phyloP scores from a whole-genome alignment of 2,113 vertebrate genomes.

The Oncorhynchus mykiss region DNA sequence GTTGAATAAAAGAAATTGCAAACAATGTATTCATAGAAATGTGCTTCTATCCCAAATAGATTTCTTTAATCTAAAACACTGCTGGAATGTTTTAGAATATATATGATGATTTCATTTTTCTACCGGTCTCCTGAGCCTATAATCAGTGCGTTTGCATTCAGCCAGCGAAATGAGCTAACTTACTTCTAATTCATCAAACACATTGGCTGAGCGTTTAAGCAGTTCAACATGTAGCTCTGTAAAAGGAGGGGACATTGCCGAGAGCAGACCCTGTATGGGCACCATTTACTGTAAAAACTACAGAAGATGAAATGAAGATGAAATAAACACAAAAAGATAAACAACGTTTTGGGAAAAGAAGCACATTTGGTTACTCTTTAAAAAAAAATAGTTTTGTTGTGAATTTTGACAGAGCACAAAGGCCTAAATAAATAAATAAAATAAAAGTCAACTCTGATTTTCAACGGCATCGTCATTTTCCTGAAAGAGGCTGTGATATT shows the following conservation, averaged over 20 bases:
- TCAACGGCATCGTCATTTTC: neutral
- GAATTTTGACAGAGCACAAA: neutral
- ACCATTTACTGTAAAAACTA: too few relatives aligned
- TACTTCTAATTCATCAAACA: slow-evolving; percentile 64
- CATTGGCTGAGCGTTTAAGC: slow-evolving; percentile 39
- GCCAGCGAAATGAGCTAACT: slow-evolving; percentile 56
- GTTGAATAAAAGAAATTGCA: slow-evolving; percentile 34
- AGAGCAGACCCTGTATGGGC: too few relatives aligned
- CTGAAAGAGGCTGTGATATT: neutral
- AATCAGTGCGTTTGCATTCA: slow-evolving; percentile 70
- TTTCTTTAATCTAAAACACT: slow-evolving; percentile 68
- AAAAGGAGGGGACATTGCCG: neutral
- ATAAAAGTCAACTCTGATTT: too few relatives aligned
- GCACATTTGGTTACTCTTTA: slow-evolving; percentile 16
- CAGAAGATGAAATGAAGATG: slow-evolving; percentile 22
- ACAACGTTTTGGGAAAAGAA: slow-evolving; percentile 18
- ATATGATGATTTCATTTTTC: slow-evolving; percentile 76
- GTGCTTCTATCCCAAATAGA: slow-evolving; percentile 65
- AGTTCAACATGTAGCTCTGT: slow-evolving; percentile 48
- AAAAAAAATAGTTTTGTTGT: neutral
- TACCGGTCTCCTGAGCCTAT: slow-evolving; percentile 47
- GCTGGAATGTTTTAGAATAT: slow-evolving; percentile 56
- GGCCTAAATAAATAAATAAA: neutral
- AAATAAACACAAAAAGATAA: slow-evolving; percentile 27
- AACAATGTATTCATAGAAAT: slow-evolving; percentile 68